Base-by-base conservation (phyloP, 2,797 vertebrate genomes). In the Macrochelys suwanniensis region DNA sequence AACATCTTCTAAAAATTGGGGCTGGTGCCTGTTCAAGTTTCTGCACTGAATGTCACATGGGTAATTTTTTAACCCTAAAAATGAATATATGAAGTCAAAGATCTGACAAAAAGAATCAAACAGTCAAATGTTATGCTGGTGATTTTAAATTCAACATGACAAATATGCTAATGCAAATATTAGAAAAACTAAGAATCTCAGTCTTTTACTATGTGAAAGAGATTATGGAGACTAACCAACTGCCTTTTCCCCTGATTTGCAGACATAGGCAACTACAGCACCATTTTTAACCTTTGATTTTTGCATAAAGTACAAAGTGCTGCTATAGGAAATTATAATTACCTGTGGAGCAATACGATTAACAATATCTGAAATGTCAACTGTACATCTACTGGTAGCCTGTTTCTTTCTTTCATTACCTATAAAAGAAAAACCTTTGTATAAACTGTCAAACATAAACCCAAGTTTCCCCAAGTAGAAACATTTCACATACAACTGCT, bases 331-430 rank as follows among this genome's bases (percentile, higher is more conserved):
- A 93, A 57, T 10, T 49, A 53, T 76, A 90, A 23, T 98, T 98
- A 99, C 98, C 98, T 98, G 98, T 95, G 98, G 98, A 96, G 98
- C 98, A 95, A 99, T 99, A 33, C 98, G 97, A 97, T 98, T 98
- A 80, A 99, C 98, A 84, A 98, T 98, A 94, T 98, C 98, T 5
- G 98, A 98, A 89, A 99, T 99, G 81, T 98, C 98, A 84, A 98
- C 98, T 33, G 86, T 82, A 1, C 96, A 96, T 82, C 96, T 95
- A 6, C 68, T 92, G 54, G 96, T 53, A 59, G 93, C 82, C 78
- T 89, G 94, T 83, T 97, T 98, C 93, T 25, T 96, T 96, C 93
- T 98, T 95, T 93, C 97, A 97, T n/a, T 98, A 90, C 95, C 98
- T 98, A 83, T 1, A 94, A 95, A 95, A 97, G 88, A 91, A 86